Conservation (phyloP, 2,113 vertebrate genomes). For the Crocuta crocuta region DNA sequence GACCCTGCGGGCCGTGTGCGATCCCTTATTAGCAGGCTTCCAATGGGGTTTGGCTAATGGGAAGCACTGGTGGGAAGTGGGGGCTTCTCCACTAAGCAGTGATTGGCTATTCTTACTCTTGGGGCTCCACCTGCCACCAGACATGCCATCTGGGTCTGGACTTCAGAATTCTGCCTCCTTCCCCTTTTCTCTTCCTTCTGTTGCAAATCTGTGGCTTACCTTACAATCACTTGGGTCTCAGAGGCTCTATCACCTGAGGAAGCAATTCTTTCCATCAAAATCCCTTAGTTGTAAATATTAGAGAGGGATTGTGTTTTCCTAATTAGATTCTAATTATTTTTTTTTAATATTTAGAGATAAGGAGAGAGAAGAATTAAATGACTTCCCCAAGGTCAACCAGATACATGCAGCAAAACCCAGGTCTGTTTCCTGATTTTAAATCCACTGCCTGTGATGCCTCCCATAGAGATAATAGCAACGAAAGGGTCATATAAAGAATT, state of each 20-base stretch:
- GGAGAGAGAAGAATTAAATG: not conserved
- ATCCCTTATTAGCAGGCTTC: not conserved
- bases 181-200: not conserved
- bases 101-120: not conserved
- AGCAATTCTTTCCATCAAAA: not conserved
- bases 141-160: not conserved
- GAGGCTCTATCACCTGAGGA: not conserved
- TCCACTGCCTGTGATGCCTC: not conserved
- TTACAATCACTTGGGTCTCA: not conserved
- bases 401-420: not conserved
- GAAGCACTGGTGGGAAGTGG: not conserved
- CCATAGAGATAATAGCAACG: not conserved
- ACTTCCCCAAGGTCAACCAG: constrained; percentile 17
- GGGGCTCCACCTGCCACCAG: not conserved
- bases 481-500: not conserved
- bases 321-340: not conserved
- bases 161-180: not conserved
- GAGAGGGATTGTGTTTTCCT: constrained; percentile 20
- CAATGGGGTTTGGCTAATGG: not conserved
- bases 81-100: not conserved
- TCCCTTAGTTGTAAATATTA: not conserved
- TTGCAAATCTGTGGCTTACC: not conserved
- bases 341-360: constrained; percentile 11
- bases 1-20: accelerated
- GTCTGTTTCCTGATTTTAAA: not conserved